Percentiles rank a stretch among this genome's conserved stretches.
phyloP scores from a whole-genome alignment of 2,113 vertebrate species.

The Agelaius phoeniceus region DNA sequence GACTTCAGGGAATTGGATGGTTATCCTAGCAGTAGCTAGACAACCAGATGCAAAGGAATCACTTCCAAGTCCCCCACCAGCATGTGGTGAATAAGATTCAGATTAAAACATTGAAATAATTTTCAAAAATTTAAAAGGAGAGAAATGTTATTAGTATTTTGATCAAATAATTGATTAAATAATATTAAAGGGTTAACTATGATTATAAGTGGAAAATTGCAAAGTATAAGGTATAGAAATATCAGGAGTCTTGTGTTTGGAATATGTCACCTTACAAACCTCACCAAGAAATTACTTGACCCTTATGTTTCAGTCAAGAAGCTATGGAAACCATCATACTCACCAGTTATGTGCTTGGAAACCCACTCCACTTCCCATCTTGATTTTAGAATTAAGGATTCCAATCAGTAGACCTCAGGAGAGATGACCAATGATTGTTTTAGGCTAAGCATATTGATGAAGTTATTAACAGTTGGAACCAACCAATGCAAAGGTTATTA shows the following conservation, averaged over 20 bases:
- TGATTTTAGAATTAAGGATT: background rate
- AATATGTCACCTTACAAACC: background rate
- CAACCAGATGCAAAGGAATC: background rate
- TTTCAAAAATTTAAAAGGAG: background rate
- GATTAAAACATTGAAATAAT: background rate
- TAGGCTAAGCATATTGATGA: background rate
- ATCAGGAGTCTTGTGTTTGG: background rate
- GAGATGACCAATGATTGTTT: background rate
- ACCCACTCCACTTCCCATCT: background rate
- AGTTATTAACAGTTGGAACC: background rate
- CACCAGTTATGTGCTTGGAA: background rate
- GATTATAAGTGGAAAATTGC: background rate
- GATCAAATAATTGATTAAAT: background rate
- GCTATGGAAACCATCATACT: too few species aligned
- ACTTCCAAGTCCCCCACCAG: background rate
- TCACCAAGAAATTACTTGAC: background rate
- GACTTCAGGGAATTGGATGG: background rate
- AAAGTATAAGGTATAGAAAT: background rate
- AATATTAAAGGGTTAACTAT: background rate
- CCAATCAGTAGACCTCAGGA: background rate
- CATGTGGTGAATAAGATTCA: too few species aligned
- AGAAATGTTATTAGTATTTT: background rate
- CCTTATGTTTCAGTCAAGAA: background rate
- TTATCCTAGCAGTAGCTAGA: background rate
- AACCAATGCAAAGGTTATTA: background rate